Evolutionary conservation across 2,113 vertebrate genomes (phyloP), one percentile per base, ranked within the genome.

Genomic region (Casuarius casuarius): DNA sequence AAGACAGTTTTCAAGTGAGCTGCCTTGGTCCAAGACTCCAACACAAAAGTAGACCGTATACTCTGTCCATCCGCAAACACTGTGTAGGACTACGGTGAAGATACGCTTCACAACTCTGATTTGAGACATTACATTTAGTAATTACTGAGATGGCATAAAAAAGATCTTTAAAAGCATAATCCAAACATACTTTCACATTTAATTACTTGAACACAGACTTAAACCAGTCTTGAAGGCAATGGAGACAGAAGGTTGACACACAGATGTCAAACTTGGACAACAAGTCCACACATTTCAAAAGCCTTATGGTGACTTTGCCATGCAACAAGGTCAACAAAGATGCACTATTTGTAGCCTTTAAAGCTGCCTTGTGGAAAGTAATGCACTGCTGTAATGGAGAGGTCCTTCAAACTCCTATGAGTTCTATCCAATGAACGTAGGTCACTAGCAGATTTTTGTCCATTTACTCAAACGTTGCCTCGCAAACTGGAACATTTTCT

Each of bases 41-140:
- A 23, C 8, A 51, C 1, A 3, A 38, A 90, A 1, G 1, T 0
- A 82, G 54, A 59, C 21, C 42, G 17, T 10, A 48, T 19, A 7
- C 44, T 67, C 46, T 42, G 21, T 33, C 49, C 59, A 28, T 48
- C 73, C 1, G 3, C 44, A 76, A 72, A n/a, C 15, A 51, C 1
- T 18, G 12, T 4, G 44, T 2, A 83, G 18, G n/a, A 68, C 25
- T n/a, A 67, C 52, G 9, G 58, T 52, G 48, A 84, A 56, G 15
- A 74, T 7, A 19, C 6, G 14, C 12, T 88, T 62, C 33, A 38
- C 5, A 8, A 59, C 14, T 29, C 26, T 9, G 16, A 62, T 3
- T 7, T 42, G 14, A 75, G 22, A 17, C 22, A 65, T 29, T 9
- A 66, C n/a, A 61, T 13, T 61, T 17, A 81, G 42, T 12, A 76